Base-by-base conservation (phyloP, 2,888 invertebrate species). In the Latrodectus elegans region DNA sequence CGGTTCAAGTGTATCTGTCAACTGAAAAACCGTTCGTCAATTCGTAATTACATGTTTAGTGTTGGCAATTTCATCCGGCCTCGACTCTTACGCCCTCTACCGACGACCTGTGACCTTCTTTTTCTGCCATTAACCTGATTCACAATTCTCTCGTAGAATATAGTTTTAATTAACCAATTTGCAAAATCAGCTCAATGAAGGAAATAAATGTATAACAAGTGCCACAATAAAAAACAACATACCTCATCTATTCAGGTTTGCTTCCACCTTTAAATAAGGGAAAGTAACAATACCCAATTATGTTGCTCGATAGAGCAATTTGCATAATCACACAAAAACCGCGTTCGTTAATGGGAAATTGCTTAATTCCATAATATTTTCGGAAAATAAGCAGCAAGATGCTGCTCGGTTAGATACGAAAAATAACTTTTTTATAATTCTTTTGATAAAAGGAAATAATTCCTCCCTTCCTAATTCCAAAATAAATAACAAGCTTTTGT, bases 11-110 rank as follows among this genome's bases (percentile, higher is more conserved):
- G 79, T 70, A 80, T 79, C 79, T 85, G 85, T 85, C 79, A 80
- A 75, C 71, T 80, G 79, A 14, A 52, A 53, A 55, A 17, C 75
- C 79, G 74, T 85, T 52, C 79, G 78, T 84, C 78, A 84, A 79
- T 84, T 68, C 51, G 55, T 85, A 85, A 85, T 85, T 80, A 85
- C 75, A 85, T 70, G 70, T 64, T 80, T 55, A 15, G 52, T 55
- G 51, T 55, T 71, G 75, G 80, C 85, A 85, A 70, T 79, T 26
- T 49, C 22, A 53, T 53, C 17, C 67, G 79, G 49, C 85, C 79
- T 85, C 84, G 84, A 84, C 84, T 78, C 55, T 22, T 64, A 60
- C 80, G 85, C 85, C 80, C 80, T 75, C 65, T 84, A 12, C 60
- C 60, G 70, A 15, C 55, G 85, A 85, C 78, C 74, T 79, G 14